Evolutionary conservation across 1,140 invertebrate genomes (phyloP).

Genomic region (Liolophura sinensis): DNA sequence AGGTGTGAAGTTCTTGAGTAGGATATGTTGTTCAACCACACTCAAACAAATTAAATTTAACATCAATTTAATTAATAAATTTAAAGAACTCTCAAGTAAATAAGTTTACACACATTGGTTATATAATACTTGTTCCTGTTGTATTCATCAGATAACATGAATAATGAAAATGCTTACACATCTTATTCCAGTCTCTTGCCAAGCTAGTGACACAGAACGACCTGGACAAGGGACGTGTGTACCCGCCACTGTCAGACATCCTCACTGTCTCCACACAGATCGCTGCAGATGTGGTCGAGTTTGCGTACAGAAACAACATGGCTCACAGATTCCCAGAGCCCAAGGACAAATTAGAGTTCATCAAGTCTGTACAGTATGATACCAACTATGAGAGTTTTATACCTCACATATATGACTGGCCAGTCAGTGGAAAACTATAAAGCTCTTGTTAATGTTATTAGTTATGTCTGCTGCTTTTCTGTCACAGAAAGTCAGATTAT

Average conservation of each 20-base stretch:
- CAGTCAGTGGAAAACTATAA: conserved; percentile 20
- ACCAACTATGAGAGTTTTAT: conserved; percentile 62
- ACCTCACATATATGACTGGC: conserved; percentile 62
- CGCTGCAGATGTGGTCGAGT: conserved; percentile 80
- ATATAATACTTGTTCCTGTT: neutral
- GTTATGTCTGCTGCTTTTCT: too few species aligned
- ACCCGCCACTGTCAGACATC: conserved; percentile 89
- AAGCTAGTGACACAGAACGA: conserved; percentile 81
- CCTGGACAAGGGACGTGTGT: conserved; percentile 83
- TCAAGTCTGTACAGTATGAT: conserved; percentile 61
- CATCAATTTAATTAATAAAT: too few species aligned
- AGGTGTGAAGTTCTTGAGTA: too few species aligned
- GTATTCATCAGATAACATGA: neutral
- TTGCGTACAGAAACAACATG: conserved; percentile 74
- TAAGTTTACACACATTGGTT: too few species aligned
- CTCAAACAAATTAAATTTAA: too few species aligned
- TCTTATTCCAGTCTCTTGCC: conserved; percentile 70
- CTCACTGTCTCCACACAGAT: conserved; percentile 86
- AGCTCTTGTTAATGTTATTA: too few species aligned
- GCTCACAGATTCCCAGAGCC: conserved; percentile 64
- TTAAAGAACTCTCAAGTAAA: too few species aligned
- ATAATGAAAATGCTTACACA: neutral
- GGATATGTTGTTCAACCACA: too few species aligned
- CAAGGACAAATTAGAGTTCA: conserved; percentile 61
- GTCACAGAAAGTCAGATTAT: too few species aligned